These are phyloP conservation scores for Aradophagus sp. DNA, from an alignment of 1,140 invertebrate genomes.

Conservation along the genomic window DNA sequence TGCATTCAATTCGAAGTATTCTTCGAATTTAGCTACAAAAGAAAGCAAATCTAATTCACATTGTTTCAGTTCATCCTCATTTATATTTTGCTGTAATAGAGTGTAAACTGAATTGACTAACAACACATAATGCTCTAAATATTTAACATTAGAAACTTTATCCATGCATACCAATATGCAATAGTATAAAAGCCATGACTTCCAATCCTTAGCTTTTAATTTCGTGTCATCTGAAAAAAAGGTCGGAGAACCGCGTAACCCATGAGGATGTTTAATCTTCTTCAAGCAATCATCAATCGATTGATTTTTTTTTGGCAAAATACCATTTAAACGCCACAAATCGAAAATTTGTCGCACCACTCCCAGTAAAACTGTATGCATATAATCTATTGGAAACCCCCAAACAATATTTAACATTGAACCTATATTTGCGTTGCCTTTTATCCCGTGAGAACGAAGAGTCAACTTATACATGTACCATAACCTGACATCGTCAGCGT, in stretches of 20 bases:
- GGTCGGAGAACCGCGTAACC: slow-evolving; percentile 13
- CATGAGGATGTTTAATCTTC: slow-evolving; percentile 14
- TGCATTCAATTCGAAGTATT: slow-evolving; percentile 7
- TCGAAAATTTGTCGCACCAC: slow-evolving; percentile 4
- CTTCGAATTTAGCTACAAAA: slow-evolving; percentile 16
- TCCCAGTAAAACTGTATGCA: slow-evolving; percentile 25
- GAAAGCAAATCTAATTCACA: slow-evolving; percentile 43
- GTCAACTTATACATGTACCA: too few relatives aligned
- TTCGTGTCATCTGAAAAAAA: slow-evolving; percentile 13
- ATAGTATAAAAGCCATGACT: slow-evolving; percentile 5
- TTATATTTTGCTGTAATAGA: slow-evolving; percentile 21
- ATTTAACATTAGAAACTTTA: slow-evolving; percentile 20
- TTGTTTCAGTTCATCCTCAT: slow-evolving; percentile 23
- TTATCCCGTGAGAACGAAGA: too few relatives aligned
- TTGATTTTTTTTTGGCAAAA: not conserved
- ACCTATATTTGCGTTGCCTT: too few relatives aligned
- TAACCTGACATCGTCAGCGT: too few relatives aligned
- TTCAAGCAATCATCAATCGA: slow-evolving; percentile 16
- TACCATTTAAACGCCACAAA: slow-evolving; percentile 8
- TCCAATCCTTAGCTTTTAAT: slow-evolving; percentile 32
- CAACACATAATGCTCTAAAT: slow-evolving; percentile 28
- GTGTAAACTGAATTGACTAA: slow-evolving; percentile 34
- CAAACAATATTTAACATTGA: slow-evolving; percentile 32
- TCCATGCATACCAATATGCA: slow-evolving; percentile 19
- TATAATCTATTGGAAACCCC: slow-evolving; percentile 37